These are phyloP conservation scores for Chiloscyllium punctatum DNA, from an alignment of 2,797 vertebrate species.

Conservation along the genomic window DNA sequence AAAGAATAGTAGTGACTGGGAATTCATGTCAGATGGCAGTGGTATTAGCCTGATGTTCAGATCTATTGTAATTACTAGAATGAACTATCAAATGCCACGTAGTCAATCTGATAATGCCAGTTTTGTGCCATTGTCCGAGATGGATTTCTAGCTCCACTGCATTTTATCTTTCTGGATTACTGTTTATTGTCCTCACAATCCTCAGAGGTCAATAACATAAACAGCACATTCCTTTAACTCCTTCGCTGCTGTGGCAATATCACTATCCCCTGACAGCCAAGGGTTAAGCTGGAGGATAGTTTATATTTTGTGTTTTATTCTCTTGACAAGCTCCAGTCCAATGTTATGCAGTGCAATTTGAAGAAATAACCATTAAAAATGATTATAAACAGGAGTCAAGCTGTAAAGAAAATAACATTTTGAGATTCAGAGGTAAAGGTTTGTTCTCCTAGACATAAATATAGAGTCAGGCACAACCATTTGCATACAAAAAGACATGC, in stretches of 20 bases:
- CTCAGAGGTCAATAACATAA: neutral
- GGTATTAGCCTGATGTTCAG: neutral
- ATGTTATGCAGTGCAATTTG: neutral
- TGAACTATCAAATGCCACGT: neutral
- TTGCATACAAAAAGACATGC: neutral
- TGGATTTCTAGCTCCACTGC: neutral
- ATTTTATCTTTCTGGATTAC: neutral
- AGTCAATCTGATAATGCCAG: neutral
- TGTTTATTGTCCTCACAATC: neutral
- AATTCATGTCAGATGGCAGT: neutral
- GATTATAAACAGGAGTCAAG: neutral
- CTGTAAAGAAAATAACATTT: neutral
- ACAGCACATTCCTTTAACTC: neutral
- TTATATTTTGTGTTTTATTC: neutral
- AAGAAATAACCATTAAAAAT: neutral
- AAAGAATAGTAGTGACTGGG: neutral
- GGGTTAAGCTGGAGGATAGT: neutral
- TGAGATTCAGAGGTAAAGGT: neutral
- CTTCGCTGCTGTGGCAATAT: neutral
- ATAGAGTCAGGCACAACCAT: neutral
- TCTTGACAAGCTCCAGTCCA: neutral
- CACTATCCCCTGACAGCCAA: neutral
- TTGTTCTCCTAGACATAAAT: neutral
- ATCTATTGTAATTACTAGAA: neutral
- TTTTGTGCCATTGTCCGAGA: neutral